These are phyloP conservation scores for Salarias fasciatus DNA, from an alignment of 2,797 vertebrate species.

Conservation along the genomic window DNA sequence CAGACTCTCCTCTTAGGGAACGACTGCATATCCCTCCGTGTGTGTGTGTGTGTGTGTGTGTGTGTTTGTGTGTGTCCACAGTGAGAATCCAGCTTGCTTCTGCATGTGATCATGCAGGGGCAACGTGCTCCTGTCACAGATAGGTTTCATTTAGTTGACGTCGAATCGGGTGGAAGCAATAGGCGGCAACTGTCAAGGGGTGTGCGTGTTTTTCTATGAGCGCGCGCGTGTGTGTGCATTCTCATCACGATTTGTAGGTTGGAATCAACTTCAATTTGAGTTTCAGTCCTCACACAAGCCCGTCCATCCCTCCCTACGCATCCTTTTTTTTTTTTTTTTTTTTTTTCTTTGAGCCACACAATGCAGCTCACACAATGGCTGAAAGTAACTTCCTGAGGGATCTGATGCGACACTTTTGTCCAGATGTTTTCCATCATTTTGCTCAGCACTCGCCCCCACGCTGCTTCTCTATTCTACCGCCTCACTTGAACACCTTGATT, in stretches of 20 bases:
- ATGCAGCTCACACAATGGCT: slow-evolving; percentile 13
- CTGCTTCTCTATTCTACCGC: background rate
- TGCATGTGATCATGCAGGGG: slow-evolving; percentile 31
- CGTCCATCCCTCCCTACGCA: slow-evolving; percentile 18
- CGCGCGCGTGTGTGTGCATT: slow-evolving; percentile 2
- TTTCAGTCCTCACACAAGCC: slow-evolving; percentile 24
- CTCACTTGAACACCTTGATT: background rate
- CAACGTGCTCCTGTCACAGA: slow-evolving; percentile 44
- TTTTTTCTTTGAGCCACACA: slow-evolving; percentile 1
- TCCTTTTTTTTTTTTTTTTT: slow-evolving; percentile 5
- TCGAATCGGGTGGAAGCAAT: slow-evolving; percentile 38
- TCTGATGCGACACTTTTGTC: background rate
- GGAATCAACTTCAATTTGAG: slow-evolving; percentile 55
- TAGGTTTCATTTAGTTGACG: slow-evolving; percentile 50
- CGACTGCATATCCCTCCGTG: slow-evolving; percentile 4
- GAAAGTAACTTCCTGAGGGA: slow-evolving; percentile 10
- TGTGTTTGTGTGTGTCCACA: slow-evolving; percentile 23
- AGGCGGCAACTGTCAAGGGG: slow-evolving; percentile 15
- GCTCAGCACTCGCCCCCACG: background rate
- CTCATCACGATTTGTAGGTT: slow-evolving; percentile 35
- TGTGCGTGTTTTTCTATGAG: background rate
- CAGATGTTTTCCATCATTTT: slow-evolving; percentile 13
- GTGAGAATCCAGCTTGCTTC: slow-evolving; percentile 30
- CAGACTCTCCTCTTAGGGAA: slow-evolving; percentile 21
- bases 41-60: slow-evolving; percentile 13